Evolutionary conservation across 1,140 invertebrate genomes (phyloP).

Genomic region (Dryas iulia): DNA sequence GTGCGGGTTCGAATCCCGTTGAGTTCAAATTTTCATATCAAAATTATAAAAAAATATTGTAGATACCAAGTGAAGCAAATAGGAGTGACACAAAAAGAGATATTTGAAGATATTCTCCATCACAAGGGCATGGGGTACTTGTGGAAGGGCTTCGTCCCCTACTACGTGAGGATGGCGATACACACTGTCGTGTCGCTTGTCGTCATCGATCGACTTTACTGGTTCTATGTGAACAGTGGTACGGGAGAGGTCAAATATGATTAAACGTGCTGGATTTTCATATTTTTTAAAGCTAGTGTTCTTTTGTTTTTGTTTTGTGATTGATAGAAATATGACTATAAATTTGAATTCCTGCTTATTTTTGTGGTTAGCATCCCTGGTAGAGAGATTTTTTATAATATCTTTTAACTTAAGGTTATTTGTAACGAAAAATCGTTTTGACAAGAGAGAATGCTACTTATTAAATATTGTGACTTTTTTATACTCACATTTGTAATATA

Average conservation of each 20-base stretch:
- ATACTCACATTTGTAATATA: no score
- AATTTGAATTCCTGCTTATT: no score
- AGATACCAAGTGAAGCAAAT: constrained; percentile 70
- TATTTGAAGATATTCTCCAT: constrained; percentile 83
- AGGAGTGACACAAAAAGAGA: constrained; percentile 86
- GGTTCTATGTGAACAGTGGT: neutral
- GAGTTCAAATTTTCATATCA: no score
- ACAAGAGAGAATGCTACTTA: no score
- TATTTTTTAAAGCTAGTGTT: neutral
- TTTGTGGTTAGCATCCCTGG: no score
- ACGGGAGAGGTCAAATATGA: neutral
- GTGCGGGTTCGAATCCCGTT: no score
- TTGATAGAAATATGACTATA: no score
- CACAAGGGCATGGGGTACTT: constrained; percentile 61
- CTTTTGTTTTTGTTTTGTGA: neutral
- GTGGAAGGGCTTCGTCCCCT: constrained; percentile 92
- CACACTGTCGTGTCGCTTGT: constrained; percentile 41
- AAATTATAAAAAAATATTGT: neutral
- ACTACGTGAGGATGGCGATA: constrained; percentile 40
- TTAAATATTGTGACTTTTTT: no score
- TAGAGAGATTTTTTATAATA: no score
- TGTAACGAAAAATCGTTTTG: no score
- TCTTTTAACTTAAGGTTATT: no score
- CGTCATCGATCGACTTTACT: constrained; percentile 32
- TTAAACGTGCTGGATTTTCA: neutral